Base-by-base conservation (phyloP, 2,113 vertebrate species). In the Galemys pyrenaicus region DNA sequence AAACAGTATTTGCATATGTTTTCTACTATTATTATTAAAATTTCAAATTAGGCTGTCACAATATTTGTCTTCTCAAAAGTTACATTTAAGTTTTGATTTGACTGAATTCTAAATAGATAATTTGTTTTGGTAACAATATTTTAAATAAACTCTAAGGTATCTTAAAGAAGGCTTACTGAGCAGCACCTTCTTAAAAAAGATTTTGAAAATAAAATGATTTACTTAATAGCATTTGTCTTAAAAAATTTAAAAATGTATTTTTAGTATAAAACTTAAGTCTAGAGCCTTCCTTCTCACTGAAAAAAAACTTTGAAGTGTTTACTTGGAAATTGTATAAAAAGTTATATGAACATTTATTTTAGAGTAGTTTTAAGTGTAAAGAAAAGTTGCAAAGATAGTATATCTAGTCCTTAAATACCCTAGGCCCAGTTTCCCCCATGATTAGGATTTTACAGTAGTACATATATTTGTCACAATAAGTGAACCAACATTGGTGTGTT, bases 141-240 rank as follows among this genome's bases (percentile, higher is more conserved):
- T n/a, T 74, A n/a, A 51, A 74, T 91, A 93, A 91, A 88, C 46
- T 35, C 9, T 24, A 80, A 28, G 11, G 56, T 35, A 7, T 77
- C 44, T 24, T 56, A 49, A 80, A 85, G 24, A 5, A 70, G 2
- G 24, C 28, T 62, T 64, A 28, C 54, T 64, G 51, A 51, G 32
- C 30, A 77, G 56, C 30, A 60, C 6, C 2, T 32, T 95, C 85
- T 71, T 24, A 32, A 51, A 74, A 79, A 62, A 56, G 35, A 75
- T 37, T 74, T 87, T 24, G 44, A 87, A 89, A 79, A 20, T 77
- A 20, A 62, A 62, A 95, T 94, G 73, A 80, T 30, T 30, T 71
- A 80, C 37, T 6, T 67, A 81, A 74, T 46, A 74, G n/a, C 26
- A 67, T 37, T 30, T 82, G 19, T 68, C 32, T 44, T 80, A 28